Conservation (phyloP, 2,888 invertebrate species). For the Dolomedes plantarius region DNA sequence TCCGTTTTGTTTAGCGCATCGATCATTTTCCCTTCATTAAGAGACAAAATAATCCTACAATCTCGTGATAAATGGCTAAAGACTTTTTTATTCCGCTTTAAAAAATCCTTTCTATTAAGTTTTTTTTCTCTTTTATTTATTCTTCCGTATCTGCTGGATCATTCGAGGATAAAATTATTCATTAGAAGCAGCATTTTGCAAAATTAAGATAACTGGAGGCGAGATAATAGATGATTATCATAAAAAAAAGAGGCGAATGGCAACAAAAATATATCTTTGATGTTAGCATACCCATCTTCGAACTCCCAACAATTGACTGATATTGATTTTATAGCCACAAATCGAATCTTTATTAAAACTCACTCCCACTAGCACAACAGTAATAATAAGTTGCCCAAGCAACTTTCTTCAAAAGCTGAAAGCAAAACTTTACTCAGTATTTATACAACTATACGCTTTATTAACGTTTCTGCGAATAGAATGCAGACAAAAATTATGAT, state of each 20-base stretch:
- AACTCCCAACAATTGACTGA: not conserved
- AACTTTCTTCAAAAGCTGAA: no score
- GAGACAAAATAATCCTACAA: conserved; percentile 22
- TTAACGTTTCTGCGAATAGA: no score
- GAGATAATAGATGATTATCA: not conserved
- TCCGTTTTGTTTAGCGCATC: not conserved
- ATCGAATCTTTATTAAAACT: no score
- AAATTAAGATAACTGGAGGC: not conserved
- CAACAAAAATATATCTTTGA: not conserved
- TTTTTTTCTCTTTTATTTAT: conserved; percentile 3
- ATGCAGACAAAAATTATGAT: no score
- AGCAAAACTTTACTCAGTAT: no score
- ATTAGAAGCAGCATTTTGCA: conserved; percentile 4
- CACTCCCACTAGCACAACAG: no score
- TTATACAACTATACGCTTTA: no score
- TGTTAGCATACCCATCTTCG: not conserved
- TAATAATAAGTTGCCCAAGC: no score
- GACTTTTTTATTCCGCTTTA: conserved; percentile 4
- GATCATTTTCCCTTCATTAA: not conserved
- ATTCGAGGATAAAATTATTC: conserved; percentile 23
- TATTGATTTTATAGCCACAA: conserved; percentile 12
- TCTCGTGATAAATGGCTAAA: conserved; percentile 18
- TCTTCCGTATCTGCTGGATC: conserved; percentile 1
- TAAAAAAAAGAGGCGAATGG: not conserved
- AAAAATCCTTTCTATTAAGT: conserved; percentile 13